These are phyloP conservation scores for Upupa epops DNA, from an alignment of 2,113 vertebrate genomes.

Conservation along the genomic window DNA sequence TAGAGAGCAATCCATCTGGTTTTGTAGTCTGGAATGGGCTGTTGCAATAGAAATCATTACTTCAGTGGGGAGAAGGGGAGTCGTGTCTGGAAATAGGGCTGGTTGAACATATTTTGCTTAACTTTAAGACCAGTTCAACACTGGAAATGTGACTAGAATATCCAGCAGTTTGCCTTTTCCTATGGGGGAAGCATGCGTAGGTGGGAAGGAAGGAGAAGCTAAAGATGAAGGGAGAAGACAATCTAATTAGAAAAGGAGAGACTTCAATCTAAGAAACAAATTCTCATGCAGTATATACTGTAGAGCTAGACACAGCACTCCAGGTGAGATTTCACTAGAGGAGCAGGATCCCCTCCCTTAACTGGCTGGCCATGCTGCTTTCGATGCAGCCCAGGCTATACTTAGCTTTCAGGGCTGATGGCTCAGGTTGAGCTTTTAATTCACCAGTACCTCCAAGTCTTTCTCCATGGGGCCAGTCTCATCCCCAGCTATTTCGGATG, in stretches of 20 bases:
- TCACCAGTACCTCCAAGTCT: not conserved
- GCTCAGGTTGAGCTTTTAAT: not conserved
- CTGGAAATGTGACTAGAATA: not conserved
- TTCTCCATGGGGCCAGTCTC: not conserved
- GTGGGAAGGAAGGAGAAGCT: not conserved
- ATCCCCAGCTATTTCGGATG: not conserved
- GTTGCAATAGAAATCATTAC: slow-evolving; percentile 25
- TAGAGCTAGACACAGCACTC: too few species aligned
- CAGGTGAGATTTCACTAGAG: not conserved
- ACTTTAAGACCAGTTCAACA: not conserved
- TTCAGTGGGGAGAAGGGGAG: not conserved
- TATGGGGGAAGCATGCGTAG: not conserved
- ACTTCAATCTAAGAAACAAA: not conserved
- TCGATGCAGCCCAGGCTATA: not conserved
- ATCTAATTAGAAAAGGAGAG: not conserved
- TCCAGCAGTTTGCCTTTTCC: not conserved
- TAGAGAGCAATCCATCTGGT: slow-evolving; percentile 20
- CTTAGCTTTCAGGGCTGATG: not conserved
- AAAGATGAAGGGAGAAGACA: not conserved
- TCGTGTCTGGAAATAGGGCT: not conserved
- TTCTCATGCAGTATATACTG: not conserved
- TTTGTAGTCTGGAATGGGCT: not conserved
- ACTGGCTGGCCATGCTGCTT: too few species aligned
- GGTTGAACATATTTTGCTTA: not conserved
- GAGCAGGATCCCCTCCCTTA: not conserved